Evolutionary conservation across 1,140 invertebrate genomes (phyloP).

Genomic region (Bombus balteatus): DNA sequence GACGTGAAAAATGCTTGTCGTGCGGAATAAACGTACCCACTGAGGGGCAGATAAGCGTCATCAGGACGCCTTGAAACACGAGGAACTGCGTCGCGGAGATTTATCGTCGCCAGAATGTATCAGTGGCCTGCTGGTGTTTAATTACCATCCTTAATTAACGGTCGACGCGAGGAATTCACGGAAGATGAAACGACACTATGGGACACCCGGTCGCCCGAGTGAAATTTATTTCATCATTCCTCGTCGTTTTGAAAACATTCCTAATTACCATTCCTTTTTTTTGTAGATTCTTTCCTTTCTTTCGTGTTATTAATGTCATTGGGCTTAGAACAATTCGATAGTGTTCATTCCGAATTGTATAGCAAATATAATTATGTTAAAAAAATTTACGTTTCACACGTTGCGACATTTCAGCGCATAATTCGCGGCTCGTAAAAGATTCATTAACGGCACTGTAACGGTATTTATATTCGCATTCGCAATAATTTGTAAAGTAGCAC

Average conservation of each 20-base stretch:
- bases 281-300: not conserved
- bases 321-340: not conserved
- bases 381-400: not conserved
- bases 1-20: slow-evolving; percentile 30
- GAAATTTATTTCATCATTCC: slow-evolving; percentile 14
- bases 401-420: not conserved
- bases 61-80: not conserved
- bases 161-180: slow-evolving; percentile 25
- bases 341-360: not conserved
- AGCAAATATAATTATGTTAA: not conserved
- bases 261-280: not conserved
- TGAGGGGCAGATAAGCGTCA: slow-evolving; percentile 31
- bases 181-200: slow-evolving; percentile 8
- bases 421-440: not conserved
- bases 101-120: slow-evolving; percentile 48
- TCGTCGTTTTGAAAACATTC: not conserved
- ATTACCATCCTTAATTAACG: slow-evolving; percentile 62
- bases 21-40: not conserved
- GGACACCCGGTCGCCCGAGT: too few species aligned
- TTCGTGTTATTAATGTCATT: not conserved
- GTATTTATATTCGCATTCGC: slow-evolving; percentile 4
- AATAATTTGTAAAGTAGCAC: not conserved
- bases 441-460: not conserved
- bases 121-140: not conserved
- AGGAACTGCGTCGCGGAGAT: slow-evolving; percentile 29